Conservation (phyloP, 53 echinoderm and acorn worm species). For the Crossaster papposus region DNA sequence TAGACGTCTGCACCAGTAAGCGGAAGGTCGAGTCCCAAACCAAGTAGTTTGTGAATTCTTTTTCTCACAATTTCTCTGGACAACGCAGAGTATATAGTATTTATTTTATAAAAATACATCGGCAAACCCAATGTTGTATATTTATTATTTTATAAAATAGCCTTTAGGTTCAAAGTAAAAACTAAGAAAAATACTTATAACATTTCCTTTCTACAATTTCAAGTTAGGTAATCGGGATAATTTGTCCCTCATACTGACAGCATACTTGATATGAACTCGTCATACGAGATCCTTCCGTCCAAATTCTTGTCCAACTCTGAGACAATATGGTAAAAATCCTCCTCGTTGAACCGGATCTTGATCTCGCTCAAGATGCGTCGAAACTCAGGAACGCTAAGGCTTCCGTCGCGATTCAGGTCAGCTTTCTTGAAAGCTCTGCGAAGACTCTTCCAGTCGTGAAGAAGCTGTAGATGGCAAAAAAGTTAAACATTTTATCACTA, state of each 20-base stretch:
- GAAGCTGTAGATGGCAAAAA: conserved; percentile 60
- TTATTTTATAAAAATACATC: no score
- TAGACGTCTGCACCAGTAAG: no score
- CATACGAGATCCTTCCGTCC: conserved; percentile 90
- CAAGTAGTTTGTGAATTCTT: no score
- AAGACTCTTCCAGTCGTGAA: conserved; percentile 85
- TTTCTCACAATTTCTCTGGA: no score
- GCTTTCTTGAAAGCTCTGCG: conserved; percentile 92
- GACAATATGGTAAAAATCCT: conserved; percentile 90
- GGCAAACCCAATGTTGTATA: no score
- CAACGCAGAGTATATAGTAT: no score
- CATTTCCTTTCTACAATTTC: no score
- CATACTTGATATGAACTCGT: conserved; percentile 78
- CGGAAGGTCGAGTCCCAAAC: no score
- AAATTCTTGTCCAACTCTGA: conserved; percentile 85
- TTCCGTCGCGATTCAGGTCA: conserved; percentile 73
- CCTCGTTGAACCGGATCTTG: conserved; percentile 72
- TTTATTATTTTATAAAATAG: no score
- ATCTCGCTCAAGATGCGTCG: conserved; percentile 68
- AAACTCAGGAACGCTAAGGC: conserved; percentile 79
- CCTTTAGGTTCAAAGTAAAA: no score
- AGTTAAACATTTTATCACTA: neutral
- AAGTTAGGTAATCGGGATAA: no score
- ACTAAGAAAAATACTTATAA: no score
- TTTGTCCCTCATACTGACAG: conserved; percentile 20